These are phyloP conservation scores for Perizoma flavofasciatum DNA, from an alignment of 2,888 invertebrate species.

Conservation along the genomic window DNA sequence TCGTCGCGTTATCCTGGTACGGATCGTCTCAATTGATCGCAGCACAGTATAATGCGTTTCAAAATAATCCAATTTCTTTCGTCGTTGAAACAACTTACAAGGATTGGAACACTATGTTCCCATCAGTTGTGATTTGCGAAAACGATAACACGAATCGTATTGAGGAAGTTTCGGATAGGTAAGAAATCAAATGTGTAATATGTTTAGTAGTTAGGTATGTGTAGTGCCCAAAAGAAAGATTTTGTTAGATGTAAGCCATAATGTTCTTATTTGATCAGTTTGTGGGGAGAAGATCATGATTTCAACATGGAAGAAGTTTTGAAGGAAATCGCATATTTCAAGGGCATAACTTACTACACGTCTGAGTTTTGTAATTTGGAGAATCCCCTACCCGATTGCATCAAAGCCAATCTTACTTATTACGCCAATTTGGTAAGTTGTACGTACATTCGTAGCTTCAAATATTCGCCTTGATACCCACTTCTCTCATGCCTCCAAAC, in stretches of 20 bases:
- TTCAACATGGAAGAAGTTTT: constrained; percentile 89
- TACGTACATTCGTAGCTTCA: no score
- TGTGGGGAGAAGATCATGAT: constrained; percentile 88
- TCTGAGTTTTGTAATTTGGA: constrained; percentile 86
- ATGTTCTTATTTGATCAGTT: constrained; percentile 59
- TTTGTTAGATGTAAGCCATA: background rate
- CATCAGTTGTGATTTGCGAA: constrained; percentile 89
- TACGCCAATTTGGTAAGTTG: constrained; percentile 82
- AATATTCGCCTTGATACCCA: background rate
- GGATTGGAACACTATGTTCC: constrained; percentile 90
- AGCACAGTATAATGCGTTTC: constrained; percentile 85
- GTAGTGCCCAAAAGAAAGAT: no score
- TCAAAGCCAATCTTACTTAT: constrained; percentile 83
- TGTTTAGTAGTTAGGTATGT: background rate
- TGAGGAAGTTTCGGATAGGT: constrained; percentile 87
- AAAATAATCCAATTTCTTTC: constrained; percentile 90
- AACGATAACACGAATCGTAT: constrained; percentile 87
- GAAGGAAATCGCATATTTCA: constrained; percentile 88
- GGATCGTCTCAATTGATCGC: constrained; percentile 83
- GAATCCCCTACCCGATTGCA: constrained; percentile 81
- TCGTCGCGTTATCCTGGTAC: constrained; percentile 85
- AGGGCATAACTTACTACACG: constrained; percentile 88
- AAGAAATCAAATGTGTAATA: constrained; percentile 41
- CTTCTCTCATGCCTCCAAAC: background rate
- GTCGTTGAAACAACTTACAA: constrained; percentile 90